Conservation (phyloP, 2,797 vertebrate species). For the Rhyacichthys aspro region DNA sequence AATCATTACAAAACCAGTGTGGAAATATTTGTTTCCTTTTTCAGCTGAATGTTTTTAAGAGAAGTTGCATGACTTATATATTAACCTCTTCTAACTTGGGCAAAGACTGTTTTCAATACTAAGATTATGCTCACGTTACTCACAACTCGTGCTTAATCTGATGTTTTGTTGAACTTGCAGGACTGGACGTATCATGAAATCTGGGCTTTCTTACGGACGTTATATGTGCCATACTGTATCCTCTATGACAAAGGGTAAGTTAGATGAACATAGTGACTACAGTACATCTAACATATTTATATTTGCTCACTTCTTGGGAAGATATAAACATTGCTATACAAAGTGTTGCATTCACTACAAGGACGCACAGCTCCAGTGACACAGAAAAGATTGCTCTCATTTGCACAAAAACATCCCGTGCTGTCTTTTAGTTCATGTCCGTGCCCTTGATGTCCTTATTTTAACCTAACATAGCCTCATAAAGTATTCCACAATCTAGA, state of each 20-base stretch:
- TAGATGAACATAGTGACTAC: neutral
- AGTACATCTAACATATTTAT: too few species aligned
- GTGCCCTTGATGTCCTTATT: too few species aligned
- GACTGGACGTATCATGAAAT: slow-evolving; percentile 97
- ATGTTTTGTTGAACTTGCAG: slow-evolving; percentile 65
- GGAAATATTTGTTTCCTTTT: neutral
- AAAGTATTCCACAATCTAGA: too few species aligned
- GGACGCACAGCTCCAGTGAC: too few species aligned
- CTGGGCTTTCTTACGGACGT: slow-evolving; percentile 91
- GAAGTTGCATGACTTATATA: neutral
- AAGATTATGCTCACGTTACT: too few species aligned
- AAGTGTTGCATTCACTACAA: too few species aligned
- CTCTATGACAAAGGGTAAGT: slow-evolving; percentile 97
- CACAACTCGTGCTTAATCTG: neutral
- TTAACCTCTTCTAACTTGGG: neutral
- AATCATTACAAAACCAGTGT: too few species aligned
- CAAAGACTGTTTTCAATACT: neutral
- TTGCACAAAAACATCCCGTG: too few species aligned
- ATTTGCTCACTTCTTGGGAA: neutral
- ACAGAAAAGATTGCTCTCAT: too few species aligned
- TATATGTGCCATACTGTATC: slow-evolving; percentile 93
- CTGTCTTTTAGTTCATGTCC: too few species aligned
- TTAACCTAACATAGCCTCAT: too few species aligned
- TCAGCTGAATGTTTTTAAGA: neutral
- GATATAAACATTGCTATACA: too few species aligned